Base-by-base conservation (phyloP, 2,888 invertebrate species). In the Anticlea derivata region DNA sequence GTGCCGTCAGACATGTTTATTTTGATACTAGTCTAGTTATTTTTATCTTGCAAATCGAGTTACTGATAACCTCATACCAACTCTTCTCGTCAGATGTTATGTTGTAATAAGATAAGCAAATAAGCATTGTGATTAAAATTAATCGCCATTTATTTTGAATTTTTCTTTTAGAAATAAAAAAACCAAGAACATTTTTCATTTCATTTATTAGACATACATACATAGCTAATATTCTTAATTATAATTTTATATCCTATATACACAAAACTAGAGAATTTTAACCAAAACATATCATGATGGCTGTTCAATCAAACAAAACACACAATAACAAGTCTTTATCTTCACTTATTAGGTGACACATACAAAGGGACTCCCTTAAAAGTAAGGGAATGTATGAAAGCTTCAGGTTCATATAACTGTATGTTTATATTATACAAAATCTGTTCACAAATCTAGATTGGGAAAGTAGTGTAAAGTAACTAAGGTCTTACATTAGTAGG, bases 121-220 rank as follows among this genome's bases (percentile, higher is more conserved):
- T n/a, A n/a, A n/a, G n/a, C n/a, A n/a, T n/a, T n/a, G n/a, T n/a
- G n/a, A n/a, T 17, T 17, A 17, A 17, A 17, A 17, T 17, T 3
- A 17, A 17, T n/a, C n/a, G 17, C 4, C 17, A 17, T 17, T 17
- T 17, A 17, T 3, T 3, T 17, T 4, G 2, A 17, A 17, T 17
- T 17, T 17, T 3, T 17, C 17, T 17, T 17, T 17, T 4, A n/a
- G n/a, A n/a, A 17, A 17, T 17, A 3, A 17, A 17, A 17, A 3
- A 17, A 17, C 2, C 2, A 17, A 4, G 17, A 30, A 12, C 1
- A 8, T 35, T 23, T 29, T 40, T 43, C 45, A 17, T 26, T 39
- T 47, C 4, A 47, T 47, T 52, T 45, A 53, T 40, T 53, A 44
- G 20, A 30, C 26, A 26, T 41, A 47, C 45, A 45, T 45, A 45